Conservation (phyloP, 2,113 vertebrate genomes). For the Hydrolagus affinis region DNA sequence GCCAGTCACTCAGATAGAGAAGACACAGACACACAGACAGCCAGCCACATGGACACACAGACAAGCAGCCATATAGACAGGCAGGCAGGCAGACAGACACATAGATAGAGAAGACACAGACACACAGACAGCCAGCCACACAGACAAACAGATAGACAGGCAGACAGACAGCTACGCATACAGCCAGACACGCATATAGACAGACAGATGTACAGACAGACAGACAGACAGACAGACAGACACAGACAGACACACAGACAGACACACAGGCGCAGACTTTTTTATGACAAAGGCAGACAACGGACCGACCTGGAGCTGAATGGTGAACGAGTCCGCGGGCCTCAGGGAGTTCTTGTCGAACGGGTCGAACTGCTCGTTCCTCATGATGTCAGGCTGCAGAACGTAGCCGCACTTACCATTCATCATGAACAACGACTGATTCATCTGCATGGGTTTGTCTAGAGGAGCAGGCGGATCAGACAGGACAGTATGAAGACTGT, state of each 20-base stretch:
- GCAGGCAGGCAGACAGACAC: neutral
- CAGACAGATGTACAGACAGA: neutral
- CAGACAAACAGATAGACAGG: neutral
- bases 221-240: neutral
- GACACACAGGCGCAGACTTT: neutral
- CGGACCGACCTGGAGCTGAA: conserved; percentile 72
- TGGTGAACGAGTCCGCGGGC: conserved; percentile 61
- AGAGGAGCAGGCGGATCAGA: neutral
- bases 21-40: neutral
- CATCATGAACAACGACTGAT: conserved; percentile 91
- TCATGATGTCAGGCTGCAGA: conserved; percentile 83
- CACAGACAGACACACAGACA: neutral
- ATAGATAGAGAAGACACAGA: too few species aligned
- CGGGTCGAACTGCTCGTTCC: conserved; percentile 85
- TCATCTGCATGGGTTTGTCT: conserved; percentile 99
- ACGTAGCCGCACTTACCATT: conserved; percentile 85
- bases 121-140: too few species aligned
- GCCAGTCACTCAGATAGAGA: too few species aligned
- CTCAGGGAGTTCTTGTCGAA: conserved; percentile 81
- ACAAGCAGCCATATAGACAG: too few species aligned
- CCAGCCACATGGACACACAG: neutral
- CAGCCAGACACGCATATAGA: neutral
- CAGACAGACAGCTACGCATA: neutral
- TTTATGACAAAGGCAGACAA: neutral
- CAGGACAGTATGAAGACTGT: fast-evolving